phyloP scores from a whole-genome alignment of 2,113 vertebrate genomes.

The Upupa epops region DNA sequence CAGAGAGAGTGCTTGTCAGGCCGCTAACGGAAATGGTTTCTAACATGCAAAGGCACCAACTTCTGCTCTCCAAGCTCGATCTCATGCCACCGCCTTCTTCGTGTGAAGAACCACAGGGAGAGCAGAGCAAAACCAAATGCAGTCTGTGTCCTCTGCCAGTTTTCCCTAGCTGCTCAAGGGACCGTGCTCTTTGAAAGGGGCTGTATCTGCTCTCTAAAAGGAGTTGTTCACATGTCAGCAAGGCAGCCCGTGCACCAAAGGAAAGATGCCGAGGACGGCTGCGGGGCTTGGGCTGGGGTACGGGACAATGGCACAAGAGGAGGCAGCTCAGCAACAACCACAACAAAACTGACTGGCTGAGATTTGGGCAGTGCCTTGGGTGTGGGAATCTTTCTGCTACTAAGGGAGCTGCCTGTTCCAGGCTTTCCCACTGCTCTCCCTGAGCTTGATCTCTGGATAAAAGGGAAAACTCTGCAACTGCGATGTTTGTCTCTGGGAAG shows the following conservation, averaged over 20 bases:
- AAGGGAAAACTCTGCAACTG: neutral
- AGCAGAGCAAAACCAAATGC: neutral
- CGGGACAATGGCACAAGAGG: neutral
- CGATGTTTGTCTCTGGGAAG: neutral
- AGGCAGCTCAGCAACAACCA: constrained; percentile 15
- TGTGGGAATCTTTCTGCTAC: constrained; percentile 22
- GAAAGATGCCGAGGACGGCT: neutral
- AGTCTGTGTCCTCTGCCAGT: neutral
- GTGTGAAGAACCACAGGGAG: neutral
- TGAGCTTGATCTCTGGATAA: neutral
- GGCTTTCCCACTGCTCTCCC: neutral
- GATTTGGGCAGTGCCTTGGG: neutral
- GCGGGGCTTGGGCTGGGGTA: neutral
- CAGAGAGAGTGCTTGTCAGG: neutral
- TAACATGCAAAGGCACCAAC: neutral
- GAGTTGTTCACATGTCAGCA: constrained; percentile 59
- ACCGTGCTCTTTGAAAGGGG: constrained; percentile 2
- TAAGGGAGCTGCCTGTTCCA: neutral
- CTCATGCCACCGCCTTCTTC: neutral
- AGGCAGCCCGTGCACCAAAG: neutral
- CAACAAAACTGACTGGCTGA: neutral
- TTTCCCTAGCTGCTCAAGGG: neutral
- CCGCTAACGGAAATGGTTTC: constrained; percentile 26
- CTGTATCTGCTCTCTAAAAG: constrained; percentile 42
- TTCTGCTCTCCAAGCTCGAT: neutral